Evolutionary conservation across 2,797 vertebrate genomes (phyloP).

Genomic region (Danio aesculapii): DNA sequence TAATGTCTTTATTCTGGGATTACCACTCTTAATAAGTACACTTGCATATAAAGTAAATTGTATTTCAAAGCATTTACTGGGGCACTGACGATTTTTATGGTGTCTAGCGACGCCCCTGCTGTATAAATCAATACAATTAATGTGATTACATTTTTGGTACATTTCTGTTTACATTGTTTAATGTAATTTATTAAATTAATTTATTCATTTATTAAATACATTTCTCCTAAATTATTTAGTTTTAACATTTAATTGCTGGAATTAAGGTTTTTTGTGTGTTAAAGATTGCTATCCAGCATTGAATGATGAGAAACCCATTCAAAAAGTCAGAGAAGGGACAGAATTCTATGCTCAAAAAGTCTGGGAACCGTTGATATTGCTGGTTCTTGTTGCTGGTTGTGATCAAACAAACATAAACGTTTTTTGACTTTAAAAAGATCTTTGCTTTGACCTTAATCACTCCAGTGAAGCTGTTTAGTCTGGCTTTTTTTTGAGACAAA

Average conservation of each 20-base stretch:
- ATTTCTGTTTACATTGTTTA: not conserved
- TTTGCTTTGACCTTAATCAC: not conserved
- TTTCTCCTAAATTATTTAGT: not conserved
- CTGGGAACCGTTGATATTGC: not conserved
- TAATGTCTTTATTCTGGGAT: no score
- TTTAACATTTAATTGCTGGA: not conserved
- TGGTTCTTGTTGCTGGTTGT: not conserved
- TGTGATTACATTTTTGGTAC: not conserved
- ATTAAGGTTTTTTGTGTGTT: not conserved
- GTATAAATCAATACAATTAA: not conserved
- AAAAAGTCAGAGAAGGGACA: no score
- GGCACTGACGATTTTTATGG: no score
- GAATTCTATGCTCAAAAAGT: no score
- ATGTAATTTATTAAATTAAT: not conserved
- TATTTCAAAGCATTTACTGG: no score
- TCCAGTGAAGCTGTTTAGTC: not conserved
- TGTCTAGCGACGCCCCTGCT: no score
- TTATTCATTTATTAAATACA: not conserved
- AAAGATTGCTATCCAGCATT: no score
- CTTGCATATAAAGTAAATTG: no score
- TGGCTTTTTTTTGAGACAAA: conserved; percentile 1
- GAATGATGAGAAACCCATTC: no score
- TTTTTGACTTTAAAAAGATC: not conserved
- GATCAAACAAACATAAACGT: not conserved
- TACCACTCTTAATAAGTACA: no score